Evolutionary conservation across 2,797 vertebrate species (phyloP), one percentile per base, ranked within the genome.

Genomic region (Cirrhinus molitorella): DNA sequence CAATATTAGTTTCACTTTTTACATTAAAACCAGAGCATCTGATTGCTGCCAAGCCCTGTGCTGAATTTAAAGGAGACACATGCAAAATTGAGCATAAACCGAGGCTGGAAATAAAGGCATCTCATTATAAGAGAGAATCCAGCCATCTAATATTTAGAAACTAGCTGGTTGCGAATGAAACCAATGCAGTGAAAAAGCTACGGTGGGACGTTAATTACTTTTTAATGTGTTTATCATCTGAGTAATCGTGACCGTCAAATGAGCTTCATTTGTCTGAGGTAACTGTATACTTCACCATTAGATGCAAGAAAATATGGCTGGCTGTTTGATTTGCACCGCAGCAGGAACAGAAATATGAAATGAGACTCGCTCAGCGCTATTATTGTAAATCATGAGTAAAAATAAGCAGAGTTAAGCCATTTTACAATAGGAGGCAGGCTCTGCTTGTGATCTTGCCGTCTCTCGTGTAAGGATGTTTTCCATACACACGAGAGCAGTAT

Each of bases 251-350:
- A 76, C 61, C 14, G 28, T 85, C 61, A 66, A 57, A 47, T 17
- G 31, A 82, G 79, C 55, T 79, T 34, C 21, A 86, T 72, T 49
- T 76, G 65, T 83, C 19, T 78, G 85, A 71, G 71, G 83, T 72
- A 83, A 88, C 75, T 40, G n/a, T 84, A 86, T 43, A 79, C 78
- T 53, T 79, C 53, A 28, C 49, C 66, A 67, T 63, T 25, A 51
- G 31, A 67, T 16, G 43, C 70, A 85, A 61, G 61, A 53, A 85
- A 81, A 55, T 63, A 75, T 0, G 3, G 2, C 16, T 28, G n/a
- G 45, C 16, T 51, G 40, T 55, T 40, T 59, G 40, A 78, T 77
- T 43, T 76, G 59, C 51, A 51, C 49, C 25, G 17, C 76, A 49
- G 34, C 51, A 45, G 28, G 28, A 53, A 63, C 53, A 59, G 16